Evolutionary conservation across 1,140 invertebrate species (phyloP), one percentile per base, ranked within the genome.

Genomic region (Scylla paramamosain): DNA sequence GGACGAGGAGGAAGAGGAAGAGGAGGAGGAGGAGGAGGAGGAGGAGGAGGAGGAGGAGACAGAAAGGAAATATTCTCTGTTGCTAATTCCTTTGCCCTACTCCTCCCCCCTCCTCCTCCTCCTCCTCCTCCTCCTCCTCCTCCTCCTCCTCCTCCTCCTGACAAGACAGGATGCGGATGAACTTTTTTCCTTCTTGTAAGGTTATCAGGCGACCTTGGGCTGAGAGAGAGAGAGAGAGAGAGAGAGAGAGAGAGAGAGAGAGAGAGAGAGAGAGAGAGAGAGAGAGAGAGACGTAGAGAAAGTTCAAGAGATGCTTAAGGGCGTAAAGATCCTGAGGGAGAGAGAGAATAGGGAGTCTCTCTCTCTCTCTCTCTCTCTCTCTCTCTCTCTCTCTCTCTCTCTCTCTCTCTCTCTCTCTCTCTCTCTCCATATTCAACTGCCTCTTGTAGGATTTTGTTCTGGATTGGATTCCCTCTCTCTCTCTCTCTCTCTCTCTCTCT

Each of bases 171-270:
- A 77, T 77, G 67, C 25, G 67, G 67, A n/a, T 20, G 6, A 7
- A n/a, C 20, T 7, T 77, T 77, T 77, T 77, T 77, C 12, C 67
- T n/a, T n/a, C 67, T 77, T 77, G 10, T 77, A 77, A 77, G 67
- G 67, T 77, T 77, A 77, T 77, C 67, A 77, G 20, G 67, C 67
- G 67, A 77, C 67, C 67, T 77, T 77, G 67, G 67, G 25, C 67
- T 7, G 25, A 77, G 86, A 88, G 86, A 88, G 86, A 88, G 86
- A 88, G 31, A 32, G 31, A 32, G 31, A 32, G 86, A 88, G 86
- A 88, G 86, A 31, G 86, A 88, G 86, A 88, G 86, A 88, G 86
- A 88, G 12, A 31, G 31, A 88, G 86, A 88, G 86, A 88, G 28
- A 88, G 31, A 32, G 28, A 7, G 86, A 88, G 86, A 32, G 31